Evolutionary conservation across 2,888 invertebrate genomes (phyloP).

Genomic region (Nebria brevicollis): DNA sequence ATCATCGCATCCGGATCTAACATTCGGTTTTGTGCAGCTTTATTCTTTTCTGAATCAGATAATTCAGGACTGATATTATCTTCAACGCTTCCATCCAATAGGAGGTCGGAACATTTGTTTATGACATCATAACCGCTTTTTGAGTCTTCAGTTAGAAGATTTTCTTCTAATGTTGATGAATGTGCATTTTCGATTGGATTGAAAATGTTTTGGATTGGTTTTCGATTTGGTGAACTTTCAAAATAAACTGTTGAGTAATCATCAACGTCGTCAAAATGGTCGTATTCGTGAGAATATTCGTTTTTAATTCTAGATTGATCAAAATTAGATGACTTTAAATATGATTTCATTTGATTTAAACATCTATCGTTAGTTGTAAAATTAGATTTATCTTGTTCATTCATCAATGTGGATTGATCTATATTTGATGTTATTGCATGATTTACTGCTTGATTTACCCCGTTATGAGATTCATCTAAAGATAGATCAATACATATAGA

Average conservation of each 20-base stretch:
- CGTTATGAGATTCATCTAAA: neutral
- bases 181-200: constrained; percentile 23
- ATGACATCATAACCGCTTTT: constrained; percentile 25
- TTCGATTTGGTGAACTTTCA: neutral
- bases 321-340: neutral
- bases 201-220: neutral
- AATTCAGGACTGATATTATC: constrained; percentile 28
- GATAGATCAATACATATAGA: neutral
- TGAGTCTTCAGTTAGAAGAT: constrained; percentile 60
- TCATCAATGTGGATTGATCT: neutral
- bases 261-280: neutral
- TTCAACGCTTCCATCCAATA: constrained; percentile 34
- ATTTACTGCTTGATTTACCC: neutral
- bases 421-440: neutral
- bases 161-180: constrained; percentile 55
- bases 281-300: too few relatives aligned
- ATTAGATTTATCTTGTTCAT: constrained; percentile 40
- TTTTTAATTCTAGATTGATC: too few relatives aligned
- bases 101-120: constrained; percentile 41
- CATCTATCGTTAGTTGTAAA: constrained; percentile 24
- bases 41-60: constrained; percentile 23
- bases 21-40: constrained; percentile 59
- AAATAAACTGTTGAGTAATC: neutral
- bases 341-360: constrained; percentile 3
- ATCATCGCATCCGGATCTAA: constrained; percentile 75